Evolutionary conservation across 2,888 invertebrate species (phyloP).

Genomic region (Epirrhoe tristata): DNA sequence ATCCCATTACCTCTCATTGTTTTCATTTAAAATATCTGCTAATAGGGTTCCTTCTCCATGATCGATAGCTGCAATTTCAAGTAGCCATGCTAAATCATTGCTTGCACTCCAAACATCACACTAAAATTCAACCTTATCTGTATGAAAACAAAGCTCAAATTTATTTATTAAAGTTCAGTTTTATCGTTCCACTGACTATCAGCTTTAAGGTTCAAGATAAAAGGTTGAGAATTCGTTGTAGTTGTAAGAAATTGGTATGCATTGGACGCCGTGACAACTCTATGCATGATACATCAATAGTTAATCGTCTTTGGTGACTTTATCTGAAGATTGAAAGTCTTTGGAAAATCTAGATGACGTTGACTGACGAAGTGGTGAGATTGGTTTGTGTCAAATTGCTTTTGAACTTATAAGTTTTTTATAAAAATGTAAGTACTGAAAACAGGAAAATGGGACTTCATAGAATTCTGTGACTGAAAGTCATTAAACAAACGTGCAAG

Average conservation of each 20-base stretch:
- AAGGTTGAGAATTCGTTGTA: conserved; percentile 15
- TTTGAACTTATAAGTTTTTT: no score
- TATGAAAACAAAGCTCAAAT: conserved; percentile 27
- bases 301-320: conserved; percentile 47
- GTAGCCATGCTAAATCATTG: conserved; percentile 65
- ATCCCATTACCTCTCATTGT: conserved; percentile 57
- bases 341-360: conserved; percentile 9
- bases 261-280: conserved; percentile 60
- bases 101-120: conserved; percentile 43
- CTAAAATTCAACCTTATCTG: conserved; percentile 45
- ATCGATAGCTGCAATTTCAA: conserved; percentile 67
- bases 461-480: no score
- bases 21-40: conserved; percentile 65
- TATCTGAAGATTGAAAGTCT: conserved; percentile 41
- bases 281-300: conserved; percentile 66
- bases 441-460: no score
- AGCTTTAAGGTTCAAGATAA: background rate
- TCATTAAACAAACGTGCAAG: no score
- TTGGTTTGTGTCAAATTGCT: background rate
- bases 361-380: conserved; percentile 8
- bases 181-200: background rate
- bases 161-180: background rate
- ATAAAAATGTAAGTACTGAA: no score
- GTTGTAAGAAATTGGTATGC: conserved; percentile 46
- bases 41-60: conserved; percentile 61